Evolutionary conservation across 2,113 vertebrate genomes (phyloP).

Genomic region (Casuarius casuarius): DNA sequence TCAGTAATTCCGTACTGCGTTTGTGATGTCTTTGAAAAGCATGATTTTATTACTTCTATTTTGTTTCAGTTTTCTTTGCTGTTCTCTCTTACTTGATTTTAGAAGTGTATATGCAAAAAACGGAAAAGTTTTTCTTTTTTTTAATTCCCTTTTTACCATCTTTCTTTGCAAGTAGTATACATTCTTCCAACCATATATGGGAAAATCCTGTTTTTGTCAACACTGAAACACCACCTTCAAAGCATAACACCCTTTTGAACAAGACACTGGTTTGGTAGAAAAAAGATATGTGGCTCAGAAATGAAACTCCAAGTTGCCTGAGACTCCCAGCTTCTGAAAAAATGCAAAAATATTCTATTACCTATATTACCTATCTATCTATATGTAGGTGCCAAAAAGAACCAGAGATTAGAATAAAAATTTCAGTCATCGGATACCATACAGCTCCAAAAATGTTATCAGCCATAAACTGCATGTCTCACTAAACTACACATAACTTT

Average conservation of each 20-base stretch:
- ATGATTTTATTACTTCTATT: not conserved
- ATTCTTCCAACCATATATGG: not conserved
- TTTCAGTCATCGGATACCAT: too few relatives aligned
- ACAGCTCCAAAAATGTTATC: too few relatives aligned
- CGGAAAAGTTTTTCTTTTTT: not conserved
- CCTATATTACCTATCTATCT: too few relatives aligned
- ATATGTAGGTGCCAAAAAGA: not conserved
- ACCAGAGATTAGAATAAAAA: not conserved
- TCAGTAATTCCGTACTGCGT: not conserved
- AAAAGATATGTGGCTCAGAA: not conserved
- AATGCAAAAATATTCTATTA: not conserved
- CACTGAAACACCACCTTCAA: not conserved
- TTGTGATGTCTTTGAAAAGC: not conserved
- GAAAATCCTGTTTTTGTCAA: not conserved
- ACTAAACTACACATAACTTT: not conserved
- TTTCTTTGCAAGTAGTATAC: not conserved
- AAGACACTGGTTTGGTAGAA: fast-evolving
- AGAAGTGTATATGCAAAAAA: not conserved
- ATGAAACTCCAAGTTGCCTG: not conserved
- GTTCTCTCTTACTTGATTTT: not conserved
- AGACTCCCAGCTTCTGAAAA: not conserved
- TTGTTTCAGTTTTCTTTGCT: not conserved
- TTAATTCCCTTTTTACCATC: not conserved
- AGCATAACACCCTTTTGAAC: not conserved
- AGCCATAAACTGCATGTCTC: not conserved